A percentile compares a stretch with the other conserved stretches of the same genome.
Conservation (phyloP, 2,113 vertebrate genomes). For the Xenotilapia caudafasciata region DNA sequence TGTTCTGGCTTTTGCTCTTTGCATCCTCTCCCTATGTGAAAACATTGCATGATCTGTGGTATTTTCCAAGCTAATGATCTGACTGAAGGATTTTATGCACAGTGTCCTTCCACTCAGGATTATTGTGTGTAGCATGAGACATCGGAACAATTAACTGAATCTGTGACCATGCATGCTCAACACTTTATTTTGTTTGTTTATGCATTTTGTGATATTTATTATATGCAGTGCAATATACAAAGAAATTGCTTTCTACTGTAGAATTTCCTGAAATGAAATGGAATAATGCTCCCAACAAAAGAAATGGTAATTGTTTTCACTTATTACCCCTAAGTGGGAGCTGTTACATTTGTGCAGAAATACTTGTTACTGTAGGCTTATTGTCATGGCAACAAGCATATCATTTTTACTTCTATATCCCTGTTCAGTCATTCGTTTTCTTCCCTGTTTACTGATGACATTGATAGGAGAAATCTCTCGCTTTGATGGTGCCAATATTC, state of each 20-base stretch:
- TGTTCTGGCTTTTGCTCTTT: neutral
- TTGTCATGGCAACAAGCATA: slow-evolving; percentile 60
- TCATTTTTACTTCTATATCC: slow-evolving; percentile 8
- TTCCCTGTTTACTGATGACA: slow-evolving; percentile 17
- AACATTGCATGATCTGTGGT: neutral
- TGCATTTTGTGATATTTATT: neutral
- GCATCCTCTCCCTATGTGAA: neutral
- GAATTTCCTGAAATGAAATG: neutral
- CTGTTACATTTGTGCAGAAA: slow-evolving; percentile 6
- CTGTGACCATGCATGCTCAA: neutral
- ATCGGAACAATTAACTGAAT: neutral
- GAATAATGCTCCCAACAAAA: neutral
- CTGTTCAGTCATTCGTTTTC: slow-evolving; percentile 22
- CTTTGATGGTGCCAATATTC: neutral
- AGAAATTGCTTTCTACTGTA: neutral
- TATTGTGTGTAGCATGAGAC: neutral
- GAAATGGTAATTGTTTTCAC: slow-evolving; percentile 8
- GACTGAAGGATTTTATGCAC: neutral
- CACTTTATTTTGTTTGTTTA: neutral
- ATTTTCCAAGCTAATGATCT: neutral
- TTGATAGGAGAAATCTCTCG: slow-evolving; percentile 17
- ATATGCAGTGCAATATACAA: neutral
- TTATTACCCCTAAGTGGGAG: slow-evolving; percentile 6
- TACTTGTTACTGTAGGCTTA: slow-evolving; percentile 28
- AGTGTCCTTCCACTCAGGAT: neutral